Evolutionary conservation across 2,888 invertebrate species (phyloP), one percentile per base, ranked within the genome.

Genomic region (Periphyllus acericola): DNA sequence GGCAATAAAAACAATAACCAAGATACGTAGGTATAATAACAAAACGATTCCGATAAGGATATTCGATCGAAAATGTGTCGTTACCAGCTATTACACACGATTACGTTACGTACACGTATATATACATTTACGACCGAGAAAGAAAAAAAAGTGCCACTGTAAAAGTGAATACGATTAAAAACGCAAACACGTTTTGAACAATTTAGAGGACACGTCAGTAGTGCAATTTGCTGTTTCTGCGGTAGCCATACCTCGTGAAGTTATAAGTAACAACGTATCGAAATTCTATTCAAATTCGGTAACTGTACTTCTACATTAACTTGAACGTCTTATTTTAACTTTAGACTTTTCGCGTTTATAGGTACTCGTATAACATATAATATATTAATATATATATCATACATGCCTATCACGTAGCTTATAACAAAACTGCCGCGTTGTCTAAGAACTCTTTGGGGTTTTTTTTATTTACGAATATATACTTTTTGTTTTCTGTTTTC

Each of bases 91-190:
- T 46, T 46, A 14, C 46, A 14, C 14, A 46, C 46, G 2, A 46
- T 46, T 46, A 46, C 8, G 9, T 9, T 46, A 46, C 46, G 9
- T 46, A 46, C 46, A 46, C 46, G 14, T 46, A 46, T 46, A 11
- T 46, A 14, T 46, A 46, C 21, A 11, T 46, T 46, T 46, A 46
- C 21, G 60, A 60, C 25, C 60, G 9, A 60, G 60, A 60, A 21
- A 60, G 60, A 60, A 60, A 60, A 60, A 60, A 60, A 60, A 60
- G 25, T 25, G 60, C 60, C 60, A 25, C 4, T 5, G 60, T 60
- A 46, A 76, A 76, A 76, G 46, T 19, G 46, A 76, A 46, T 46
- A 76, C 3, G 29, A 19, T 76, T 9, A 46, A 76, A 76, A 76
- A 9, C 46, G 19, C 76, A 76, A 46, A 46, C 46, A 29, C n/a